Conservation (phyloP, 1,140 invertebrate species). For the Drosophila micromelanica region DNA sequence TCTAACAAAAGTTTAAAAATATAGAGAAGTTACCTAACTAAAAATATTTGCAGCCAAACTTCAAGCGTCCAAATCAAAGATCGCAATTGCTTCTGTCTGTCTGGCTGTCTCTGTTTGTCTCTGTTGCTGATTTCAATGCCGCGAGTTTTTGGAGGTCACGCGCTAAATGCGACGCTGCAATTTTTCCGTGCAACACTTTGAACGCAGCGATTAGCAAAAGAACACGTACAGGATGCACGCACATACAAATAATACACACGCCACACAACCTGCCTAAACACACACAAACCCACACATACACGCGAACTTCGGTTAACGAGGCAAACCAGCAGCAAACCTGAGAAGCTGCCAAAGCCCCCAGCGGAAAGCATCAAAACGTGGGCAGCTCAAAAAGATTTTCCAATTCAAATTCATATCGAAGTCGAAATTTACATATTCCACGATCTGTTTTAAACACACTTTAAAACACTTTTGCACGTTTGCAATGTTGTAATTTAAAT, state of each 20-base stretch:
- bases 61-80: conserved; percentile 49
- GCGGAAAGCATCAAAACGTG: background rate
- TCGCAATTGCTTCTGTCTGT: conserved; percentile 10
- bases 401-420: too few species aligned
- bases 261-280: background rate
- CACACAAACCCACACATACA: background rate
- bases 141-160: conserved; percentile 55
- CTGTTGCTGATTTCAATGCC: conserved; percentile 1
- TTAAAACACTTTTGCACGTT: too few species aligned
- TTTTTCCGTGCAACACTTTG: conserved; percentile 50
- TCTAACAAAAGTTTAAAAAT: background rate
- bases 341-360: conserved; percentile 24
- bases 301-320: conserved; percentile 64
- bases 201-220: conserved; percentile 70
- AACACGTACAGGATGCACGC: conserved; percentile 60
- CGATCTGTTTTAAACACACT: too few species aligned
- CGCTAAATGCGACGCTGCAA: conserved; percentile 55
- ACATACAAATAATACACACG: background rate
- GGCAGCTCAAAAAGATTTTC: background rate
- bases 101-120: background rate
- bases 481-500: too few species aligned
- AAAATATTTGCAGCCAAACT: background rate
- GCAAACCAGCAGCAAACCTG: conserved; percentile 38
- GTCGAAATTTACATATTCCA: too few species aligned
- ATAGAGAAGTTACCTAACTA: conserved; percentile 6